These are phyloP conservation scores for Podarcis siculus DNA, from an alignment of 2,797 vertebrate genomes.

Conservation along the genomic window DNA sequence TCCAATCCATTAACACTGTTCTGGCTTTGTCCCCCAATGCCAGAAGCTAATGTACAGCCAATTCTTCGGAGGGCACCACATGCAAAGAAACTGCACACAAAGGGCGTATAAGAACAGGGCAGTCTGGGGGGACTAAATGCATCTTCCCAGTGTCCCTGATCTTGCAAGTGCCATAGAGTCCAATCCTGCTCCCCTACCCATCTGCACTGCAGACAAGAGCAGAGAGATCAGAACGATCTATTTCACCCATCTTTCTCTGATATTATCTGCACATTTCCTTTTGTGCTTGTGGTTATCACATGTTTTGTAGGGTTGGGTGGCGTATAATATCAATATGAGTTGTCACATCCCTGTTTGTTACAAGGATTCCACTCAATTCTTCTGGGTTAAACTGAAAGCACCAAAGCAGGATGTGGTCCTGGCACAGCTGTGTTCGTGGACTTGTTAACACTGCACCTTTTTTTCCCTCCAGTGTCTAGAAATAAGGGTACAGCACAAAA, in stretches of 20 bases:
- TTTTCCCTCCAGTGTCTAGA: not conserved
- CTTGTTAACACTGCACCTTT: not conserved
- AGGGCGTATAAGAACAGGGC: not conserved
- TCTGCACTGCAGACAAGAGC: not conserved
- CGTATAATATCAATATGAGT: not conserved
- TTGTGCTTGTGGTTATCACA: not conserved
- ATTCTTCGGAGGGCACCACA: not conserved
- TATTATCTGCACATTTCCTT: not conserved
- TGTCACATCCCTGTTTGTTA: not conserved
- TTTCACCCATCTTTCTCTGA: not conserved
- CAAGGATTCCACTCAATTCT: not conserved
- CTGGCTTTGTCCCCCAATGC: not conserved
- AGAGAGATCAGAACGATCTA: not conserved
- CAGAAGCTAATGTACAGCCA: not conserved
- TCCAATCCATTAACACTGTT: not conserved
- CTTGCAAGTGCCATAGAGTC: not conserved
- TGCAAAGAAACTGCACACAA: not conserved
- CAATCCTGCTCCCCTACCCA: not conserved
- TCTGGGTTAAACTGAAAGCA: not conserved
- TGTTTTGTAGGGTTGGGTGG: not conserved
- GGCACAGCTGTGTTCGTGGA: not conserved
- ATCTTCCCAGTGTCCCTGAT: not conserved
- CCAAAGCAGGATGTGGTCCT: not conserved
- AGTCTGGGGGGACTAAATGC: not conserved
- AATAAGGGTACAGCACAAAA: not conserved